A percentile compares a stretch with the other conserved stretches of the same genome.
phyloP scores from a whole-genome alignment of 2,797 vertebrate species.

The Acridotheres tristis region DNA sequence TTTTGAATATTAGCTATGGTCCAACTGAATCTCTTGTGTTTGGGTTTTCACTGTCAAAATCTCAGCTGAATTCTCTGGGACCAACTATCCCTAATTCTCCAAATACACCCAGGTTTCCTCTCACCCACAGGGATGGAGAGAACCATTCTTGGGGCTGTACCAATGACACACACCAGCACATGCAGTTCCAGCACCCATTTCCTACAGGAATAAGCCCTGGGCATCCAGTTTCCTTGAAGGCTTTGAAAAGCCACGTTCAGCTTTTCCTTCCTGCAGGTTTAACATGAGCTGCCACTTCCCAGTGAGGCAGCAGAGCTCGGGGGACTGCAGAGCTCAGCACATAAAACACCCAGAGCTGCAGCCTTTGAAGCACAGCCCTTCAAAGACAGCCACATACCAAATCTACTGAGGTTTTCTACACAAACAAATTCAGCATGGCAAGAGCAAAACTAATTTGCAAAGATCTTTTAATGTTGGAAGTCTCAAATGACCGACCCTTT shows the following conservation, averaged over 20 bases:
- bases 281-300: not conserved
- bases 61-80: not conserved
- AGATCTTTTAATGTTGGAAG: constrained; percentile 11
- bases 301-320: not conserved
- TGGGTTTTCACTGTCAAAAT: not conserved
- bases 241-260: not conserved
- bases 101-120: not conserved
- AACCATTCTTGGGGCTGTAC: not conserved
- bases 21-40: not conserved
- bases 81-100: not conserved
- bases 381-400: not conserved
- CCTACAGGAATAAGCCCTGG: not conserved
- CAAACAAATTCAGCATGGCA: constrained; percentile 25
- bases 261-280: constrained; percentile 3
- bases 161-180: not conserved
- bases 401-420: constrained; percentile 10
- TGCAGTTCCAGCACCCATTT: rapidly evolving
- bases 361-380: constrained; percentile 21
- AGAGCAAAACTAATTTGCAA: constrained; percentile 41
- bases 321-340: not conserved
- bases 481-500: constrained; percentile 33
- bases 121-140: not conserved
- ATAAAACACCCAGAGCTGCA: not conserved
- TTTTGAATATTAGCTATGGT: not conserved
- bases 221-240: not conserved